Evolutionary conservation across 2,113 vertebrate genomes (phyloP).

Genomic region (Pachycephala philippinensis): DNA sequence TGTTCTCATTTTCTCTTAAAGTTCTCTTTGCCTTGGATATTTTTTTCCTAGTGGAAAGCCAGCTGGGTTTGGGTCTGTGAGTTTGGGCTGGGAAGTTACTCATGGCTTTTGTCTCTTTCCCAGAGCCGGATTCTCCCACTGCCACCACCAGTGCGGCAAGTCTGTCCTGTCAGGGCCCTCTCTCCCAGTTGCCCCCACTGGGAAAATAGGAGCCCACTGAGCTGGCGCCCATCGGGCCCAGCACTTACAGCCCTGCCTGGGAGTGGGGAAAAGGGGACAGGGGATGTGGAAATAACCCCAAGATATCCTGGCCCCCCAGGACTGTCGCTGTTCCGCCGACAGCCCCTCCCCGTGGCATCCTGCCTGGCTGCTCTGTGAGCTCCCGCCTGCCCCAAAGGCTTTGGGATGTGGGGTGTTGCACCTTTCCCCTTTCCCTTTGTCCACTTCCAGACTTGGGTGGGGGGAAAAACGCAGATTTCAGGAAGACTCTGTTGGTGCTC

Average conservation of each 20-base stretch:
- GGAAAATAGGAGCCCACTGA: neutral
- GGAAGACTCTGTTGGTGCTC: too few relatives aligned
- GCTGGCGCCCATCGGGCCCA: neutral
- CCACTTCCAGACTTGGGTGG: neutral
- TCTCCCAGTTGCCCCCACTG: neutral
- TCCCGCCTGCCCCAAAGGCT: neutral
- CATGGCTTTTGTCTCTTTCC: neutral
- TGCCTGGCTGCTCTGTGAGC: neutral
- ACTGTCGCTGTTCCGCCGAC: rapidly evolving
- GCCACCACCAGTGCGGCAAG: neutral
- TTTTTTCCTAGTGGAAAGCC: neutral
- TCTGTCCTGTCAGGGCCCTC: neutral
- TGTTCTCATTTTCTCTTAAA: neutral
- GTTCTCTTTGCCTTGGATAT: neutral
- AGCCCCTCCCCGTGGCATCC: neutral
- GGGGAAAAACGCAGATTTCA: rapidly evolving
- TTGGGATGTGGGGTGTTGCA: neutral
- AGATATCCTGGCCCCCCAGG: neutral
- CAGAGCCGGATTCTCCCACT: rapidly evolving
- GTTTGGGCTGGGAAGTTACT: neutral
- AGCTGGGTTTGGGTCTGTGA: neutral
- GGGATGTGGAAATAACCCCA: neutral
- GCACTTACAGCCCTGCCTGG: neutral
- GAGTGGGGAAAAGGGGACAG: rapidly evolving
- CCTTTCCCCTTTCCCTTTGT: neutral